Base-by-base conservation (phyloP, 1,140 invertebrate genomes). In the Zophobas morio region DNA sequence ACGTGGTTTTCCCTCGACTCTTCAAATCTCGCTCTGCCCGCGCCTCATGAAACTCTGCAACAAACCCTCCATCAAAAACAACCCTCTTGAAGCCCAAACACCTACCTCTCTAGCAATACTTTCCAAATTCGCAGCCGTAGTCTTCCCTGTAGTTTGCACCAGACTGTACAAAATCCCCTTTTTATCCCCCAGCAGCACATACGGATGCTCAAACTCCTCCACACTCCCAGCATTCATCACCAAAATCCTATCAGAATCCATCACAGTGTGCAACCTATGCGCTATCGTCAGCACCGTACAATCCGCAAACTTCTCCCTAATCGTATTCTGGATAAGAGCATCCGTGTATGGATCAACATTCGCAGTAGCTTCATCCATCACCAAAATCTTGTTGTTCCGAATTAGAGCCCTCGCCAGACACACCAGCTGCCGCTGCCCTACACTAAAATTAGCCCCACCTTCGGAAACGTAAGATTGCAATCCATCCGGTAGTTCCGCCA, bases 261-360 rank as follows among this genome's bases (percentile, higher is more conserved):
- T 91, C n/a, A 92, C 89, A 0, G 91, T 92, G 81, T 95, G 89
- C 2, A 96, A 86, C 35, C 89, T 1, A 89, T 91, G 82, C 93
- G 90, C 8, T 94, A 87, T 51, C 93, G 80, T 94, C 4, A 96
- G 84, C 6, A 95, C 93, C 0, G 94, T 95, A 78, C 91, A 92
- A 2, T 88, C 81, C 2, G 86, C 83, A 78, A 93, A 92, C 81
- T 90, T 89, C 1, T 86, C 85, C 20, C 90, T 82, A 46, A 92
- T 92, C 0, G 91, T 92, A 60, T 87, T 85, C 80, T 92, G 91
- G 47, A 92, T 92, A 1, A 92, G 84, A 0, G 84, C 85, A 82
- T 92, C 91, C n/a, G 91, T 92, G 56, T 92, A 89, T 49, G 88
- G 84, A 85, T 92, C 90, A 4, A 91, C 88, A 76, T 90, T 90